Base-by-base conservation (phyloP, 2,888 invertebrate genomes). In the Thymelicus acteon region DNA sequence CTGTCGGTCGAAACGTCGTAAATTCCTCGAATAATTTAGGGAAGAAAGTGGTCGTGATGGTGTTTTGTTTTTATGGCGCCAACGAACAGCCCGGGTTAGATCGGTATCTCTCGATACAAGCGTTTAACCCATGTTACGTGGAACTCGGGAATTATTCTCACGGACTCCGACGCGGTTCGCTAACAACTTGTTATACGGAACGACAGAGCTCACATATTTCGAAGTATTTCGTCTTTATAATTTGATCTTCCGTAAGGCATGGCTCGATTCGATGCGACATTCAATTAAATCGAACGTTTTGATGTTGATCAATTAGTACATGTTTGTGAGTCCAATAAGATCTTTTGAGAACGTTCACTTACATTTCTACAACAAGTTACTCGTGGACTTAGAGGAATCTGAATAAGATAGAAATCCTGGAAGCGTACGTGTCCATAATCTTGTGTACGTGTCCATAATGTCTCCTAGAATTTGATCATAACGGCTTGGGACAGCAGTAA, bases 31-130 rank as follows among this genome's bases (percentile, higher is more conserved):
- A 93, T 93, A 91, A 92, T 93, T 93, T 93, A 85, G 88, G 91
- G 89, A 91, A 92, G 92, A 92, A 92, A 92, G 92, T 92, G 89
- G 92, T 88, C 85, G 87, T 89, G 90, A 82, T 83, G 88, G 89
- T 87, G 92, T 92, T 93, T 93, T 92, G 92, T 93, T 93, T 93
- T 93, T 93, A 92, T 93, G 93, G 93, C 93, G 93, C 93, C 93
- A 92, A 87, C 88, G 85, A 84, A 86, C 84, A 88, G 90, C 85
- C 83, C 89, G 90, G 89, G 90, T 92, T 91, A 92, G 93, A 93
- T 93, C 91, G 85, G 91, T 92, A 92, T 93, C 92, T 85, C 76
- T 78, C 85, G 89, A 91, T 92, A 92, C 93, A 92, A 91, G 87
- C 92, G 89, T 92, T 92, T 92, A 92, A 92, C 91, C 91, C 91